phyloP scores from a whole-genome alignment of 2,797 vertebrate genomes.

The Sebastes trivittatus region DNA sequence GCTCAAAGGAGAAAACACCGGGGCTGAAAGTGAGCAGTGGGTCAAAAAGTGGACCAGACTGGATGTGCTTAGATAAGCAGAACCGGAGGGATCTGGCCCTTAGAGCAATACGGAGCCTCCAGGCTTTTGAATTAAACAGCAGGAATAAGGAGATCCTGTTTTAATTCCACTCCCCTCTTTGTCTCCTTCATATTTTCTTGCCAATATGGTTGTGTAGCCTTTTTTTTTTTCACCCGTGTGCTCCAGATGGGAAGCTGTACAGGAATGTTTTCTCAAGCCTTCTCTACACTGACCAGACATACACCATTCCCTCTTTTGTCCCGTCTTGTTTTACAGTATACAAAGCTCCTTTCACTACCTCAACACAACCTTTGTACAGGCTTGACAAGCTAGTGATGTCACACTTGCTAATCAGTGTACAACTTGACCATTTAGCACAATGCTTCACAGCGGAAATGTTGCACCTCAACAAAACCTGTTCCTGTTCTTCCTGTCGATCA shows the following conservation, averaged over 20 bases:
- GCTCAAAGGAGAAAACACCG: constrained; percentile 65
- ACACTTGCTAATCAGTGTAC: constrained; percentile 55
- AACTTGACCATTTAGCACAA: constrained; percentile 19
- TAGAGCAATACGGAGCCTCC: constrained; percentile 43
- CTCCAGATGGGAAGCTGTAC: constrained; percentile 56
- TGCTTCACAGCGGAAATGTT: constrained; percentile 37
- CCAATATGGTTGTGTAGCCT: constrained; percentile 19
- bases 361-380: constrained; percentile 45
- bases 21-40: constrained; percentile 66
- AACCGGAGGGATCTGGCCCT: constrained; percentile 60
- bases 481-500: constrained; percentile 10
- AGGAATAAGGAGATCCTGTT: constrained; percentile 39
- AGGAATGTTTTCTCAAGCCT: constrained; percentile 60
- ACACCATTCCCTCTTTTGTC: constrained; percentile 43
- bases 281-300: constrained; percentile 31
- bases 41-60: constrained; percentile 75
- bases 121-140: constrained; percentile 53
- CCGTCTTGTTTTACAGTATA: constrained; percentile 47
- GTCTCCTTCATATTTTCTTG: constrained; percentile 46
- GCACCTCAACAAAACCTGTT: constrained; percentile 38
- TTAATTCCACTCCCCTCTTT: constrained; percentile 55
- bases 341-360: constrained; percentile 64
- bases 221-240: background rate
- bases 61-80: constrained; percentile 81
- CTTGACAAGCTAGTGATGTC: constrained; percentile 64